Base-by-base conservation (phyloP, 2,797 vertebrate species). In the Mormyrops boulengeri region DNA sequence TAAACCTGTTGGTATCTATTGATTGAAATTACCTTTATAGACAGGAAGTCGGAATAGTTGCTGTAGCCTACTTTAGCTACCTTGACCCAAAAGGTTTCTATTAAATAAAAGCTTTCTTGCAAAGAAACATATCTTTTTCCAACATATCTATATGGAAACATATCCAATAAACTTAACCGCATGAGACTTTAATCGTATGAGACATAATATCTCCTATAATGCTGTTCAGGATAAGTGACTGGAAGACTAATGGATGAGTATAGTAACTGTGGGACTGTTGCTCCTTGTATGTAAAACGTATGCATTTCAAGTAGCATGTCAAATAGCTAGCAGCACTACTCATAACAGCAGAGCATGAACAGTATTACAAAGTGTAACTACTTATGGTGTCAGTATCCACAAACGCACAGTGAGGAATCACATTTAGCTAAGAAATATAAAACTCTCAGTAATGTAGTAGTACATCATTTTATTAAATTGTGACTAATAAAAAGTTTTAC, bases 391-490 rank as follows among this genome's bases (percentile, higher is more conserved):
- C 34, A 19, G 41, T 44, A 44, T 44, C 73, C 5, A 41, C 38
- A 80, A 80, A 80, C 1, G 19, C 38, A 14, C 66, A 80, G 5
- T n/a, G 73, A 80, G 38, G 17, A 19, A 80, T 80, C 7, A 44
- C 7, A 17, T 80, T 80, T 80, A 80, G 17, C 38, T n/a, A 44
- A 19, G 14, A 77, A 41, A 19, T 80, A 80, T 80, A 80, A 80
- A 44, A 80, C 73, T n/a, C 73, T 80, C 73, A 80, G 73, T 80
- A 80, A n/a, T 19, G 17, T 44, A 44, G 73, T 17, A 80, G 73
- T 44, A 80, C 73, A 80, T 80, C 73, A 80, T 80, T 80, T 80
- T 38, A 73, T 73, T 73, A 73, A 73, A 80, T 80, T 44, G 17
- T 8, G 73, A 17, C 26, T 73, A 73, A 73, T 73, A 73, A 73